Evolutionary conservation across 2,113 vertebrate species (phyloP).

Genomic region (Cottus gobio): DNA sequence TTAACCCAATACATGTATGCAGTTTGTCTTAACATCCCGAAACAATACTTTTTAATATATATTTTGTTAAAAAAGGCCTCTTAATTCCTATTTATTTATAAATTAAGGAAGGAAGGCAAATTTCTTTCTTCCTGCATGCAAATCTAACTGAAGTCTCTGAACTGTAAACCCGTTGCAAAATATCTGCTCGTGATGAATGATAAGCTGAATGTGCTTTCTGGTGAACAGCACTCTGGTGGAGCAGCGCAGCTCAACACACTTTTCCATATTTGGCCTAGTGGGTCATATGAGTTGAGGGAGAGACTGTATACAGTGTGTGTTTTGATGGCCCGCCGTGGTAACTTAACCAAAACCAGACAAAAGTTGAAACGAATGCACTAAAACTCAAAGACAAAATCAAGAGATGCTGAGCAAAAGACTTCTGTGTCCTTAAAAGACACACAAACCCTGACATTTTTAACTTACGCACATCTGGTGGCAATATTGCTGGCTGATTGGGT

Average conservation of each 20-base stretch:
- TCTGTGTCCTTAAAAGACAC: slow-evolving; percentile 42
- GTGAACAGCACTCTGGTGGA: slow-evolving; percentile 18
- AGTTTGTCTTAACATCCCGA: not conserved
- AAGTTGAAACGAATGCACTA: not conserved
- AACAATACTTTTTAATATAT: not conserved
- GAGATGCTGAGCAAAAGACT: not conserved
- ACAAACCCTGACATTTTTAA: not conserved
- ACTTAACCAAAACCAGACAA: not conserved
- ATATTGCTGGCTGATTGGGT: slow-evolving; percentile 39
- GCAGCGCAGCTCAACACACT: not conserved
- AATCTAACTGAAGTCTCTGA: not conserved
- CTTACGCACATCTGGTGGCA: slow-evolving; percentile 43
- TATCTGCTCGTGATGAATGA: not conserved
- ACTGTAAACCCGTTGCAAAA: not conserved
- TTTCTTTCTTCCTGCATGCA: not conserved
- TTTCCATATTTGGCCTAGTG: slow-evolving; percentile 20
- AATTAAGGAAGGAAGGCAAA: not conserved
- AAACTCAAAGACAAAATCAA: not conserved
- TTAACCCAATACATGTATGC: slow-evolving; percentile 6
- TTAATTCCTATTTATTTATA: not conserved
- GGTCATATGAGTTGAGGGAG: not conserved
- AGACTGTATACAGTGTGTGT: not conserved
- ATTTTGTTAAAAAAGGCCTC: not conserved
- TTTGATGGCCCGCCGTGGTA: not conserved
- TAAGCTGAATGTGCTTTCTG: not conserved